Conservation (phyloP, 1,140 invertebrate genomes). For the Temnothorax longispinosus region DNA sequence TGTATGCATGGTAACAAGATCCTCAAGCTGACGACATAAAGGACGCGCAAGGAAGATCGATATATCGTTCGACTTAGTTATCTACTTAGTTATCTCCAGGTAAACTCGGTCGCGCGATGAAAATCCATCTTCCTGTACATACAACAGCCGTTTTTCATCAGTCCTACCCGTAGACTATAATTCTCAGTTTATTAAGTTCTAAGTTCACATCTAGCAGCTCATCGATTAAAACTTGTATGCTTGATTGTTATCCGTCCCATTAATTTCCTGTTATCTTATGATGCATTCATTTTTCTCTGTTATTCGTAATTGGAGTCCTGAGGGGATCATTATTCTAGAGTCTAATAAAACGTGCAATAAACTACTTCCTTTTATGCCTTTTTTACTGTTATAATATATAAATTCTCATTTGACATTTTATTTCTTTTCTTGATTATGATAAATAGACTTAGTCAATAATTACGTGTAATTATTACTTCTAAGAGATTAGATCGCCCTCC, state of each 20-base stretch:
- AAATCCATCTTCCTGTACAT: conserved; percentile 28
- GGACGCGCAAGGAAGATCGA: conserved; percentile 35
- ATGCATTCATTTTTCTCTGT: conserved; percentile 12
- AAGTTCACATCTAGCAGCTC: conserved; percentile 11
- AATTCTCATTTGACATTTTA: background rate
- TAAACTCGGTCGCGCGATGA: conserved; percentile 13
- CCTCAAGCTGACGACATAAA: conserved; percentile 37
- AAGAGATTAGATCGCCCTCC: background rate
- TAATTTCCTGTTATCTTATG: conserved; percentile 26
- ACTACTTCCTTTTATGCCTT: background rate
- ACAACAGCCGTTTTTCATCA: conserved; percentile 41
- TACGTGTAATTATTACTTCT: background rate
- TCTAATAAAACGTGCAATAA: conserved; percentile 21
- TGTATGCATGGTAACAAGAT: conserved; percentile 63
- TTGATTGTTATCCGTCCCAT: conserved; percentile 39
- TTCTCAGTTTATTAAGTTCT: conserved; percentile 40
- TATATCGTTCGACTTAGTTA: conserved; percentile 57
- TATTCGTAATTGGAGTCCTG: background rate
- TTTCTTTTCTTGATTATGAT: background rate
- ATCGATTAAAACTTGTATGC: conserved; percentile 40
- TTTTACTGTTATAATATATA: background rate
- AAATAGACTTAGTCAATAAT: background rate
- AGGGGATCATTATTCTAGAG: conserved; percentile 24
- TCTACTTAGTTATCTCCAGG: conserved; percentile 35
- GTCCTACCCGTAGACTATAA: background rate